Evolutionary conservation across 2,888 invertebrate genomes (phyloP), one percentile per base, ranked within the genome.

Genomic region (Neuroscelio doddi): DNA sequence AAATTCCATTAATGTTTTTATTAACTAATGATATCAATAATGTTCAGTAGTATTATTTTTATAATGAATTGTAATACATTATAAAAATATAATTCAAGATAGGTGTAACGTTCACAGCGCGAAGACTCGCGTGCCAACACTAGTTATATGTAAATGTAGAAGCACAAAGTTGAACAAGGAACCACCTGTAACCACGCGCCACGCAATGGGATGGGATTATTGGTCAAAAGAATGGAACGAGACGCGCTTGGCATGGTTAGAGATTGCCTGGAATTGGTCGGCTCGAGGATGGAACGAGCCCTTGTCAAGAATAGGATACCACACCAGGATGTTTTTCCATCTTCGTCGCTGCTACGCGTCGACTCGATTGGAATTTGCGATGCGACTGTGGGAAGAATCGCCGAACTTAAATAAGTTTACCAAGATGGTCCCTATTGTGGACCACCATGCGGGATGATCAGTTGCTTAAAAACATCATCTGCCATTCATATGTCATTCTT

Each of bases 151-250:
- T 10, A 32, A 32, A 12, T 12, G 12, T 10, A 32, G 32, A 32
- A 32, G 16, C 47, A 21, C 21, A 7, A 36, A 16, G 45, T 16
- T 12, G 15, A 30, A 16, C 34, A 34, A 14, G 24, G 24, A 32
- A 46, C 46, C 53, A 64, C 46, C 36, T 61, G 55, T 55, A 46
- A 21, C 7, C 44, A 9, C 49, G 16, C 7, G 32, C 15, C 39
- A 17, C 30, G 47, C 49, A 53, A 45, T 61, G 46, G 55, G 61
- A 26, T 32, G 41, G 34, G 38, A 41, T 64, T 64, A 61, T 61
- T 64, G 53, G 50, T 10, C 27, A 36, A 27, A 36, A 53, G 53
- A 55, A 16, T n/a, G 44, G 45, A 45, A 32, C 34, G 17, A 38
- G 38, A 7, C 14, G 17, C 38, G 16, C 38, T 38, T 17, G 45